A percentile compares a stretch with the other conserved stretches of the same genome.
phyloP scores from a whole-genome alignment of 1,140 invertebrate species.

The Aphelenchoides fujianensis region DNA sequence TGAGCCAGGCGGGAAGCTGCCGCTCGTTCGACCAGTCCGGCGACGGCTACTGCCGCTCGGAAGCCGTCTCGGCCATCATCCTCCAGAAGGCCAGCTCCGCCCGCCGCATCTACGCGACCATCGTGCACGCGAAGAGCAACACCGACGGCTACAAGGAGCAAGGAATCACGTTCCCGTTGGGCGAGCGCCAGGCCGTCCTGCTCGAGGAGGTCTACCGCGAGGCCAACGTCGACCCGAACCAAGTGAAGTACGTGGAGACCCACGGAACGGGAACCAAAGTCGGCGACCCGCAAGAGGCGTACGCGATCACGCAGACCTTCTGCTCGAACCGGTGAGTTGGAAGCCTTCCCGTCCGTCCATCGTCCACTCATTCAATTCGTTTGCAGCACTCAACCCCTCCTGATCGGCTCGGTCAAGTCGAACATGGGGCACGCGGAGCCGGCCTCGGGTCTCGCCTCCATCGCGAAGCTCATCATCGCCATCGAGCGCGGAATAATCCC shows the following conservation, averaged over 20 bases:
- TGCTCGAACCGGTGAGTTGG: constrained; percentile 70
- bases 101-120: constrained; percentile 77
- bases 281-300: constrained; percentile 91
- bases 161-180: constrained; percentile 83
- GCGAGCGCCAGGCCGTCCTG: constrained; percentile 79
- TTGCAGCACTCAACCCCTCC: constrained; percentile 71
- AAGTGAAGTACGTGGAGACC: constrained; percentile 84
- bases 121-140: constrained; percentile 81
- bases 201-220: constrained; percentile 80
- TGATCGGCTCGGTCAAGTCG: constrained; percentile 91
- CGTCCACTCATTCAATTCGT: constrained; percentile 22
- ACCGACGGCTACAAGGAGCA: constrained; percentile 80
- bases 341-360: background rate
- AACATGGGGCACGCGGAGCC: constrained; percentile 97
- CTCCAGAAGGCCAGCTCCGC: constrained; percentile 76
- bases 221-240: constrained; percentile 74
- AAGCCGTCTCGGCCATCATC: constrained; percentile 77
- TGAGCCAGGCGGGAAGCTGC: constrained; percentile 81
- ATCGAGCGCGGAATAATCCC: constrained; percentile 84
- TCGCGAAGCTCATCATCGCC: constrained; percentile 70
- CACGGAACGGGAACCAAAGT: constrained; percentile 88
- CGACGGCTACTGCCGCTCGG: constrained; percentile 86
- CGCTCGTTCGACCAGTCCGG: constrained; percentile 85
- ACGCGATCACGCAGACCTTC: constrained; percentile 85
- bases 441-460: constrained; percentile 73